These are phyloP conservation scores for Carlito syrichta DNA, from an alignment of 2,113 vertebrate species.

Conservation along the genomic window DNA sequence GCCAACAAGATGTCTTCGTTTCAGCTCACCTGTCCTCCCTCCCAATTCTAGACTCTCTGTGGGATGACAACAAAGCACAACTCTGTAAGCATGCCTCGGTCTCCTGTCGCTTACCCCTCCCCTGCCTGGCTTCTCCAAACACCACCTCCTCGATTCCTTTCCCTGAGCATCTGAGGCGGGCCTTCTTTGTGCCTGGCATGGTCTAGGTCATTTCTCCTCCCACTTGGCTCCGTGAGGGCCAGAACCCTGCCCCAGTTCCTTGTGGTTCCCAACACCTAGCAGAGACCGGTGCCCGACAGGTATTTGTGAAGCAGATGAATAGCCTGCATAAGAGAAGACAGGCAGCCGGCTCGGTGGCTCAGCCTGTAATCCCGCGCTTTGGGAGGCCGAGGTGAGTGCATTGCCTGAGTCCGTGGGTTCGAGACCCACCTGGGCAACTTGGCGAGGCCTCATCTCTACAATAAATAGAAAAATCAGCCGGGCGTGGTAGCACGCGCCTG, in stretches of 20 bases:
- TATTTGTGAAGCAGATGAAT: background rate
- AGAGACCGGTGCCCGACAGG: background rate
- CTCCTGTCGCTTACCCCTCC: background rate
- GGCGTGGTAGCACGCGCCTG: no score
- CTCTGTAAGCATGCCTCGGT: background rate
- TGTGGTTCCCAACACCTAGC: background rate
- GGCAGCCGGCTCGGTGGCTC: no score
- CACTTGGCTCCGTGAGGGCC: background rate
- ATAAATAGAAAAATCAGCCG: no score
- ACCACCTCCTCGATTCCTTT: background rate
- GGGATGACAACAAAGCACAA: background rate
- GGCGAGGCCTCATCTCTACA: no score
- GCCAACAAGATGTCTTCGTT: background rate
- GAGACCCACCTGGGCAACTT: no score
- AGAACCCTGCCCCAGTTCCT: background rate
- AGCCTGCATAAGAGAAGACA: conserved; percentile 7
- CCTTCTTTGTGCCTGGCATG: background rate
- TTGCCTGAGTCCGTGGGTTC: no score
- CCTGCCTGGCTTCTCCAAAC: background rate
- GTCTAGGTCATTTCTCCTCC: background rate
- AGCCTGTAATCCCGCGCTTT: no score
- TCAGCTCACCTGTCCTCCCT: background rate
- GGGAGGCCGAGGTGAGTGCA: no score
- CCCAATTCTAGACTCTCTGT: background rate
- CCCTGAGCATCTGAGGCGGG: background rate